Conservation (phyloP, 2,888 invertebrate species). For the Cephus pulcher region DNA sequence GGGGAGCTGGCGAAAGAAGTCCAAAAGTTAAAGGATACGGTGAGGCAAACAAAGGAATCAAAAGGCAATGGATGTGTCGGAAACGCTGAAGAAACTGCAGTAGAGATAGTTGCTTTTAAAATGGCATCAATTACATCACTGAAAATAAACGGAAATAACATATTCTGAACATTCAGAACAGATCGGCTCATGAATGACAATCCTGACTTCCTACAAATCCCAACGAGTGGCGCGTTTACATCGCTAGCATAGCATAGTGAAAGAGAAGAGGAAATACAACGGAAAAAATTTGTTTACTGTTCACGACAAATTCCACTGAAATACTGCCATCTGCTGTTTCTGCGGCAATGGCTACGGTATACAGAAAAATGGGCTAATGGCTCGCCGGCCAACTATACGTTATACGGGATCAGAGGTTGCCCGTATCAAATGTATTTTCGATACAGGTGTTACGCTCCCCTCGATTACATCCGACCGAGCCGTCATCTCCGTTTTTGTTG, state of each 20-base stretch:
- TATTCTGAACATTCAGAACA: background rate
- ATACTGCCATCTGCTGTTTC: slow-evolving; percentile 1
- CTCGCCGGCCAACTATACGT: background rate
- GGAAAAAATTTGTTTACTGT: slow-evolving; percentile 2
- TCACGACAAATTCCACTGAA: background rate
- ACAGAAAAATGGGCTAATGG: background rate
- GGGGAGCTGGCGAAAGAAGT: background rate
- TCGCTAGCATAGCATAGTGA: background rate
- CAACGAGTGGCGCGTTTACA: background rate
- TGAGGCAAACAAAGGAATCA: background rate
- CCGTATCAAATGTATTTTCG: slow-evolving; percentile 10
- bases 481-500: background rate
- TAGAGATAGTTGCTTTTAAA: background rate
- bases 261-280: background rate
- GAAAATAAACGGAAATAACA: background rate
- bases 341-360: background rate
- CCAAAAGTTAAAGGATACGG: background rate
- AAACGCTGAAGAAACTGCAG: background rate
- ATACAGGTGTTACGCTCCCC: slow-evolving; percentile 3
- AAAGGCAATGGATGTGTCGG: background rate
- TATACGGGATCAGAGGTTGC: background rate
- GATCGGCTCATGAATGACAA: background rate
- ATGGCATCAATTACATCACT: background rate
- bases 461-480: background rate
- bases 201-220: background rate